Evolutionary conservation across 2,888 invertebrate genomes (phyloP), one percentile per base, ranked within the genome.

Genomic region (Stenodera caucasica): DNA sequence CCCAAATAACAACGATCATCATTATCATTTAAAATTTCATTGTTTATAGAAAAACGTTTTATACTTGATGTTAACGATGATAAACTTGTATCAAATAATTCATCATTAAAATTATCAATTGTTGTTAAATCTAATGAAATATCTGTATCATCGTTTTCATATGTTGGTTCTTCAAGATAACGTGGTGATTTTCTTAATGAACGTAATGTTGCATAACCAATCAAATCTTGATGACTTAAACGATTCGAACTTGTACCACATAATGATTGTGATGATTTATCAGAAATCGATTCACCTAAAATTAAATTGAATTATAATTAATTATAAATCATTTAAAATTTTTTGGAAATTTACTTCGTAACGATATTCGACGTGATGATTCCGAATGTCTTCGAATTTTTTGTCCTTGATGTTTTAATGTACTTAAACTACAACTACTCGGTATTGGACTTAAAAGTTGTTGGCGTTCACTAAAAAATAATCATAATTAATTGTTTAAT

Each of bases 381-480:
- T 85, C 83, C 12, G 84, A 78, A 76, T 83, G 77, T 65, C 82
- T 82, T 69, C 80, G 81, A 57, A 78, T 65, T 66, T 74, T 74
- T 30, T 68, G 66, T 18, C 71, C 72, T 8, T 70, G 58, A 15
- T 72, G 70, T 65, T 75, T 78, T 51, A 80, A 67, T 18, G 79
- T 78, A 62, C 75, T 77, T 68, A 90, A 77, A 81, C 90, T 90
- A 60, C 90, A 90, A 66, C 92, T 89, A 79, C 94, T 94, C 18
- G 94, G 92, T 75, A 95, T 93, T 1, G 95, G 94, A 80, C 94
- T 95, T 26, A 96, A 84, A 52, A 91, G 90, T 73, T 89, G 86
- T 67, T 89, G 86, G 77, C 89, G 85, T 68, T 91, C 91, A 67
- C 90, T 89, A 75, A 2, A 33, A 64, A 49, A 37, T n/a, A n/a